Conservation (phyloP, 2,113 vertebrate genomes). For the Synodontis membranacea region DNA sequence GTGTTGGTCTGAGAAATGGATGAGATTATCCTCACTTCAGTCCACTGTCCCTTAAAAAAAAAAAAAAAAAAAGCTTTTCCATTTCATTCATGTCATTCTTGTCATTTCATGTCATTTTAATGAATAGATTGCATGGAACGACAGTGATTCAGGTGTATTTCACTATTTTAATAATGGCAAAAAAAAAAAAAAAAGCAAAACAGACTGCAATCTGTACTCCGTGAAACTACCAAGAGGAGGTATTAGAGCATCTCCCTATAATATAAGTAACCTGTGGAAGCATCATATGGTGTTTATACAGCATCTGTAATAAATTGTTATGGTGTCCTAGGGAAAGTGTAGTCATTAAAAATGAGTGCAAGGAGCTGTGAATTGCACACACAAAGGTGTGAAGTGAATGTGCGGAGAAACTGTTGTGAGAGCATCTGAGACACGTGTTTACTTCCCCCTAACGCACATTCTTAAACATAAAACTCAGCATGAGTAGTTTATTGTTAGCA, state of each 20-base stretch:
- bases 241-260: neutral
- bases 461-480: neutral
- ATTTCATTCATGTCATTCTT: no score
- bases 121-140: neutral
- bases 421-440: neutral
- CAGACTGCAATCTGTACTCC: neutral
- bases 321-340: neutral
- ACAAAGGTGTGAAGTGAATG: neutral
- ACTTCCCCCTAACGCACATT: neutral
- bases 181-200: neutral
- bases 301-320: neutral
- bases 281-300: neutral
- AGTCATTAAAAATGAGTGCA: neutral
- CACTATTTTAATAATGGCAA: neutral
- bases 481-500: neutral
- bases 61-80: neutral
- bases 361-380: neutral
- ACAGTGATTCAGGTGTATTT: neutral
- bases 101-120: neutral
- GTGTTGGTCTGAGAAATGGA: slow-evolving; percentile 37
- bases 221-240: neutral
- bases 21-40: slow-evolving; percentile 42
- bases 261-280: neutral
- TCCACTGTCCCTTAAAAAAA: no score
- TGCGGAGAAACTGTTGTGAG: neutral